Conservation (phyloP, 2,888 invertebrate species). For the Platycnemis pennipes region DNA sequence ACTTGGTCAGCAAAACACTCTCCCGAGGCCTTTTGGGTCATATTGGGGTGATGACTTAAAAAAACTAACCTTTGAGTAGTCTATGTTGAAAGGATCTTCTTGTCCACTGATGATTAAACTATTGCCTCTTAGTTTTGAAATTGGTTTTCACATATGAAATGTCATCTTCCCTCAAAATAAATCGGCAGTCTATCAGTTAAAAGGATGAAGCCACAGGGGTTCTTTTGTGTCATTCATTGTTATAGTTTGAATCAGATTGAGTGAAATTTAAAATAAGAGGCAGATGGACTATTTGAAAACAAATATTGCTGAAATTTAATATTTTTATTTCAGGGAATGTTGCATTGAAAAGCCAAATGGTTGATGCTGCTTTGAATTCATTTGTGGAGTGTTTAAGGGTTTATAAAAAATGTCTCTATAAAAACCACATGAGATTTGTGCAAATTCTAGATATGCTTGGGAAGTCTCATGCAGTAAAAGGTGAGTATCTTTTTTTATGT, state of each 20-base stretch:
- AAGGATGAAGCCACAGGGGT: too few relatives aligned
- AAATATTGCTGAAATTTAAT: neutral
- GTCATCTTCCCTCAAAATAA: too few relatives aligned
- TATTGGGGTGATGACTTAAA: too few relatives aligned
- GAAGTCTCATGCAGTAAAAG: slow-evolving; percentile 18
- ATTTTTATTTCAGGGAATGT: slow-evolving; percentile 17
- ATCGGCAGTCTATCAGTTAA: too few relatives aligned
- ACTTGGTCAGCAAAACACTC: too few relatives aligned
- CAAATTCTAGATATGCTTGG: slow-evolving; percentile 54
- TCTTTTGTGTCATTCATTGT: neutral
- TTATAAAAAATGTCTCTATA: slow-evolving; percentile 57
- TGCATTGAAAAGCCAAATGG: slow-evolving; percentile 10
- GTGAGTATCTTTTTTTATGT: neutral
- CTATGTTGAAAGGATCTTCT: too few relatives aligned
- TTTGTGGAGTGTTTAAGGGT: slow-evolving; percentile 42
- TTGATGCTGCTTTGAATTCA: slow-evolving; percentile 20
- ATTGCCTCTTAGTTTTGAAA: too few relatives aligned
- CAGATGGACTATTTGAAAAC: neutral
- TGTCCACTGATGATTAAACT: too few relatives aligned
- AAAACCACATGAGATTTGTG: slow-evolving; percentile 57
- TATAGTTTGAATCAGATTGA: neutral
- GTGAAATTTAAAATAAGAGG: neutral
- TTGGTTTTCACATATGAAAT: too few relatives aligned
- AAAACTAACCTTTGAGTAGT: too few relatives aligned
- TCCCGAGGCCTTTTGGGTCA: too few relatives aligned